Evolutionary conservation across 1,140 invertebrate species (phyloP), one percentile per base, ranked within the genome.

Genomic region (Eriocheir sinensis): DNA sequence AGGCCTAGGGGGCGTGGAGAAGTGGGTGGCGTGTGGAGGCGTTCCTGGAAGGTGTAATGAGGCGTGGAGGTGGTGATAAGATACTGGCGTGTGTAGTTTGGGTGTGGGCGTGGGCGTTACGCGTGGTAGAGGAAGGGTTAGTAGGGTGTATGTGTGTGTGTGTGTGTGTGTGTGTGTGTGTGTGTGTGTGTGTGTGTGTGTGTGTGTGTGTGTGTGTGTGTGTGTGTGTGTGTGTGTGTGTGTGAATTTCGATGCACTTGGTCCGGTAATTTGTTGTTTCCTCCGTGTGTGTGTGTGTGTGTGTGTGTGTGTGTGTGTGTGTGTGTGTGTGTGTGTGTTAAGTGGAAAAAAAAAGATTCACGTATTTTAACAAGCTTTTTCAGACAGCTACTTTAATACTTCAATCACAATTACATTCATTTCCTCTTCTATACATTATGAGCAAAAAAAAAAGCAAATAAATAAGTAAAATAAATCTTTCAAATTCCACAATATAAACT

Each of bases 81-180:
- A 21, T 3, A 53, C n/a, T 53, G 21, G 48, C 15, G 81, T 83
- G 81, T 83, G 81, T 83, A 21, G 17, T 72, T 15, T 81, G 81
- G 30, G 81, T 83, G 83, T 86, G 83, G 32, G n/a, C 6, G 81
- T 85, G 30, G 60, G 60, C n/a, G 60, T 2, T 72, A 41, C 1
- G 83, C 15, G 83, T 86, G 83, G 34, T 2, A 1, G 34, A 17
- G 17, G 83, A 21, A 34, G 17, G 34, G 4, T n/a, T 86, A 34
- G 34, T 38, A 17, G 83, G 21, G 27, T 83, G 27, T 27, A 36
- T 8, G 80, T 83, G 80, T 83, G 80, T 4, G 80, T 27, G 80
- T 83, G 80, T 83, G 80, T 4, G 80, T 83, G 80, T 72, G 80
- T 83, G 80, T 83, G 80, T 83, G 80, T 4, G 80, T 27, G 83